Evolutionary conservation across 2,113 vertebrate genomes (phyloP).

Genomic region (Poeciliopsis occidentalis): DNA sequence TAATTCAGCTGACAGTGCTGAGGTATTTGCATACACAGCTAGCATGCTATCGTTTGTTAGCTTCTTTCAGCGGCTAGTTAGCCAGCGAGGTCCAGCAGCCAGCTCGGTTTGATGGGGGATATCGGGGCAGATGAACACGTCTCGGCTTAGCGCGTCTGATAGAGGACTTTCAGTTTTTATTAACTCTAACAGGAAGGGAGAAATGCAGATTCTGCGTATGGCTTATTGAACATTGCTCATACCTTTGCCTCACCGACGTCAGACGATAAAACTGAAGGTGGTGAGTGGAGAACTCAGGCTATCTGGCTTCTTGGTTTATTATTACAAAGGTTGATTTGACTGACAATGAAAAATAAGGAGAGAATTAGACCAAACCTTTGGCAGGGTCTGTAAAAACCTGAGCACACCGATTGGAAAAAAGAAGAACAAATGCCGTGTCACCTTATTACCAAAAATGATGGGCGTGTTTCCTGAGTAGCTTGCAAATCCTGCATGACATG

Average conservation of each 20-base stretch:
- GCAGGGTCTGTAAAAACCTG: not conserved
- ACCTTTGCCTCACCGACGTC: not conserved
- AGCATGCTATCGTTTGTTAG: constrained; percentile 56
- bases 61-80: constrained; percentile 37
- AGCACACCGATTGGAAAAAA: not conserved
- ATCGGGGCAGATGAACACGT: constrained; percentile 9
- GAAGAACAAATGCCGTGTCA: constrained; percentile 15
- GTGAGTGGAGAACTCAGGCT: too few relatives aligned
- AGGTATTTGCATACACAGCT: constrained; percentile 19
- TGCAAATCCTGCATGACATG: not conserved
- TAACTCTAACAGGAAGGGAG: not conserved
- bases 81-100: constrained; percentile 38
- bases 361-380: not conserved
- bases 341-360: not conserved
- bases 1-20: not conserved
- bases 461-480: constrained; percentile 21
- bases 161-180: not conserved
- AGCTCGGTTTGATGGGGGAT: constrained; percentile 8
- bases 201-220: not conserved
- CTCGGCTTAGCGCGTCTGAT: not conserved
- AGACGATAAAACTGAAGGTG: not conserved
- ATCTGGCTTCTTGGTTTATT: not conserved
- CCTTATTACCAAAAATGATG: constrained; percentile 10
- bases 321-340: not conserved
- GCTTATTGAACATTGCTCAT: not conserved